These are phyloP conservation scores for Miichthys miiuy DNA, from an alignment of 2,797 vertebrate species.

Conservation along the genomic window DNA sequence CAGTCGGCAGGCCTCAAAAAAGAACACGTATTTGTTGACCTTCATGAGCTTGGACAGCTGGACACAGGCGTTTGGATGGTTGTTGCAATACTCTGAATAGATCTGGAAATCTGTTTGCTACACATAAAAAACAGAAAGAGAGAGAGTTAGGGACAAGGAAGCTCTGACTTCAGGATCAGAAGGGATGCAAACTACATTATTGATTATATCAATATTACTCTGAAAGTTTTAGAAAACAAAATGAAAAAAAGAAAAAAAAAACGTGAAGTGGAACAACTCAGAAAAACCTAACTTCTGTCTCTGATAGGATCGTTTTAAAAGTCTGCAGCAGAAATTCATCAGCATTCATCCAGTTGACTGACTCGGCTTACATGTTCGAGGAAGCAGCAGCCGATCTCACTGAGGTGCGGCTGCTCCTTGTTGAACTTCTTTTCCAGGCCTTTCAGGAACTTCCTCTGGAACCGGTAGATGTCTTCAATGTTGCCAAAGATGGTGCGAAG, in stretches of 20 bases:
- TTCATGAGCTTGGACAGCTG: slow-evolving; percentile 94
- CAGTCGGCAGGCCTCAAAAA: slow-evolving; percentile 96
- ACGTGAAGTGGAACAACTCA: neutral
- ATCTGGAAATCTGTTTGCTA: slow-evolving; percentile 98
- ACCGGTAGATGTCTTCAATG: slow-evolving; percentile 96
- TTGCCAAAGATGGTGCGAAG: slow-evolving; percentile 95
- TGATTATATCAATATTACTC: neutral
- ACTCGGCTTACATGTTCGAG: slow-evolving; percentile 91
- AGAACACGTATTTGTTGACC: slow-evolving; percentile 95
- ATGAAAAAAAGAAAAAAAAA: neutral
- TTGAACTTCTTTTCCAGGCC: slow-evolving; percentile 94
- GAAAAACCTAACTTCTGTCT: neutral
- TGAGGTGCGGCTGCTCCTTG: slow-evolving; percentile 93
- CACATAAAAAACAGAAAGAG: slow-evolving; percentile 5
- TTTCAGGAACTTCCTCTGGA: slow-evolving; percentile 94
- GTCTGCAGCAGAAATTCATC: too few relatives aligned
- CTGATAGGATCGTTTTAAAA: neutral
- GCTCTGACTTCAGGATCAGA: too few relatives aligned
- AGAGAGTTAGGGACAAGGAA: neutral
- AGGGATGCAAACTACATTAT: too few relatives aligned
- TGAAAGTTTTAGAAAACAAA: neutral
- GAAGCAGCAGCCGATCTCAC: slow-evolving; percentile 97
- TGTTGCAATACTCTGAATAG: slow-evolving; percentile 98
- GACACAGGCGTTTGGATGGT: slow-evolving; percentile 94
- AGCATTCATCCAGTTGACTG: too few relatives aligned